Base-by-base conservation (phyloP, 1,140 invertebrate species). In the Drosophila pandora region DNA sequence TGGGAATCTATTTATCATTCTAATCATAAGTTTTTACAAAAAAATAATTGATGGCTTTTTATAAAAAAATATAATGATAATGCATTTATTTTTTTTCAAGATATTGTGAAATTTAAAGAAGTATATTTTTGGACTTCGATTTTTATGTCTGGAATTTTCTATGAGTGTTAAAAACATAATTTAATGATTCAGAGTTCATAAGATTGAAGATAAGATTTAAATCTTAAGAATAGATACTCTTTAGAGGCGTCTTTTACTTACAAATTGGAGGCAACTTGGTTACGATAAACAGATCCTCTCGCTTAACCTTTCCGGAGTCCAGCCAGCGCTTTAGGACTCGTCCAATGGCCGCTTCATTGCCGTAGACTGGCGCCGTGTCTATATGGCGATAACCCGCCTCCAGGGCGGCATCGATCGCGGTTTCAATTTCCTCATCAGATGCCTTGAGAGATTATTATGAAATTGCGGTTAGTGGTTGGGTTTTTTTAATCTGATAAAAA, bases 291-390 rank as follows among this genome's bases (percentile, higher is more conserved):
- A 97, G 91, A 28, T 97, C 96, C 81, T 96, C 94, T 43, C 96
- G 93, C 68, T 94, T 95, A 3, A 96, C 92, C 90, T 94, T 94
- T 22, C 95, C 95, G 45, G 94, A 93, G 62, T 94, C 92, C 48
- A 97, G 93, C 95, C 95, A 96, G 88, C 94, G 93, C 79, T 95
- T 95, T 9, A 97, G 92, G 43, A 95, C 95, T 48, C 93, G 93
- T 13, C 96, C 96, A 80, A 97, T 96, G 7, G 94, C 94, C 67
- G 94, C 93, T 92, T 97, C 97, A 90, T 97, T 98, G 67, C 94
- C 94, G 83, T 97, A 97, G 90, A 95, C 94, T 70, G 95, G 95
- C 30, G 96, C 96, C 12, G 96, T 96, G 87, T 97, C 96, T 58
- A 97, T 96, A 73, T 96, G 96, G 28, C 95, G 79, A 54, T 92